phyloP scores from a whole-genome alignment of 1,140 invertebrate species.

The Sweltsa coloradensis region DNA sequence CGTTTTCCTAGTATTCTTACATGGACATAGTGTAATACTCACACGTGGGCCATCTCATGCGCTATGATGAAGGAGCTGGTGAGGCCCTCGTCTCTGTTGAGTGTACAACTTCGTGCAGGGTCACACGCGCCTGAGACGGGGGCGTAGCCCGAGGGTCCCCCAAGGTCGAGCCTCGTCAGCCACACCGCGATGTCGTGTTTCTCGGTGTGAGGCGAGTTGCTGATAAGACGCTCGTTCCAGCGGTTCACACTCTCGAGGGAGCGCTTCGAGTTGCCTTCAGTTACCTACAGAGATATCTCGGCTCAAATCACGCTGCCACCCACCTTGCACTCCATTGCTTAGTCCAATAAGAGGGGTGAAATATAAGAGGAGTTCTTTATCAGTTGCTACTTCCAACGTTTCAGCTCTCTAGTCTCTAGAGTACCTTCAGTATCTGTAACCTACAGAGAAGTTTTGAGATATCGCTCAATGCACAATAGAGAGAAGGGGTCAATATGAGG shows the following conservation, averaged over 20 bases:
- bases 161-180: constrained; percentile 56
- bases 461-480: no score
- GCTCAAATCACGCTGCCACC: no score
- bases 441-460: no score
- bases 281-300: no score
- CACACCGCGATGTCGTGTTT: constrained; percentile 60
- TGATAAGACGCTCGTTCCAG: constrained; percentile 49
- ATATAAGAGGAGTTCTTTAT: no score
- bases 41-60: constrained; percentile 71
- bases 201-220: constrained; percentile 31
- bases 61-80: constrained; percentile 72
- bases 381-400: no score
- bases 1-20: no score
- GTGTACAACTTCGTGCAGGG: constrained; percentile 53
- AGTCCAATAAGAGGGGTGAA: no score
- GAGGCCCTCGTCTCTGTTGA: constrained; percentile 65
- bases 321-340: no score
- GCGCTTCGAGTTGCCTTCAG: constrained; percentile 48
- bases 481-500: constrained; percentile 32
- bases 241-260: constrained; percentile 63
- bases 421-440: no score
- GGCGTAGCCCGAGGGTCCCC: constrained; percentile 68
- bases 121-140: constrained; percentile 65
- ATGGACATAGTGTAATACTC: constrained; percentile 25
- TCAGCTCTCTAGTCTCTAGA: no score